Base-by-base conservation (phyloP, 2,797 vertebrate genomes). In the Rhynchotus rufescens region DNA sequence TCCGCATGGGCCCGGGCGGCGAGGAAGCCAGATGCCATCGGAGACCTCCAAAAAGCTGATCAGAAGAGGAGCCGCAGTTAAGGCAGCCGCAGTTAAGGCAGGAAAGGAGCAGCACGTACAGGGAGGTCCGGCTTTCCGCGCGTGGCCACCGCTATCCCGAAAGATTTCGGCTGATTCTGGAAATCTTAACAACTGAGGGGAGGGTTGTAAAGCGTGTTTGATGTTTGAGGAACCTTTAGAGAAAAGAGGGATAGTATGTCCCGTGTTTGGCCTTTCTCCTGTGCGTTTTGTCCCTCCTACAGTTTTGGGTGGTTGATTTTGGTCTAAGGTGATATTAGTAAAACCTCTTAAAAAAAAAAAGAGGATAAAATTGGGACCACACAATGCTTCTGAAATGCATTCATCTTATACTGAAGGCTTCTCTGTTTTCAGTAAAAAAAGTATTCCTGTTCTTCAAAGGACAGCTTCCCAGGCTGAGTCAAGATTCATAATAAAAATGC, bases 31-130 rank as follows among this genome's bases (percentile, higher is more conserved):
- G 42, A 52, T 81, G 89, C 74, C 74, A 89, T 66, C 56, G 75
- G 92, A 95, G 80, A 90, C 66, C 51, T 36, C 38, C 69, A 67
- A 65, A 67, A 78, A 90, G 84, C 84, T 90, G 89, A 95, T 85
- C 76, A 94, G 76, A 90, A 74, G 73, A 66, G 69, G 60, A 66
- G 59, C 84, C 80, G 54, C 75, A 91, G 54, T 67, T 0, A 4
- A 83, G 68, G 15, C 88, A 65, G 62, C 19, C 66, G n/a, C n/a
- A n/a, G n/a, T n/a, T n/a, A n/a, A n/a, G n/a, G n/a, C n/a, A n/a
- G 40, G 72, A 61, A 57, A 56, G 76, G 34, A 84, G 49, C 12
- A 45, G 32, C 65, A 38, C 0, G 2, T 23, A 15, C 80, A 86
- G 71, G 1, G 19, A 84, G 86, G 82, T 38, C 28, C 80, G 87